These are phyloP conservation scores for Oedothorax gibbosus DNA, from an alignment of 1,140 invertebrate species.

Conservation along the genomic window DNA sequence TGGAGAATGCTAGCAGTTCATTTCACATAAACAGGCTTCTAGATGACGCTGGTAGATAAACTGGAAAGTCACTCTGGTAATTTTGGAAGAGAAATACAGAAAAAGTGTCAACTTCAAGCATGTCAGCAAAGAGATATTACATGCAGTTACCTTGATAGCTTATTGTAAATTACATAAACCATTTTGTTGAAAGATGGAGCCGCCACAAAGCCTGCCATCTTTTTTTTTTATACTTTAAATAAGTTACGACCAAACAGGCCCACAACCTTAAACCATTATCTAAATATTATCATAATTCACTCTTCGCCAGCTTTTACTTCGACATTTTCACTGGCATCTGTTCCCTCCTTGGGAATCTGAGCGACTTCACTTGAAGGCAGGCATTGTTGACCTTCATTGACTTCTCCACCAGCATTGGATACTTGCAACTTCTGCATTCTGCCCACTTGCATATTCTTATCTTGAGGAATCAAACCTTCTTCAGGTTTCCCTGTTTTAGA, in stretches of 20 bases:
- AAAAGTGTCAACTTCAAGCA: constrained; percentile 43
- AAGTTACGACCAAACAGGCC: constrained; percentile 35
- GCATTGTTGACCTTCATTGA: constrained; percentile 21
- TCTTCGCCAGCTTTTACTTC: constrained; percentile 39
- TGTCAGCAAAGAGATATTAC: constrained; percentile 45
- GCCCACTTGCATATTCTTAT: constrained; percentile 40
- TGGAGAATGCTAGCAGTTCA: constrained; percentile 48
- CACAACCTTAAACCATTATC: constrained; percentile 29
- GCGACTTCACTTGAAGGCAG: constrained; percentile 10
- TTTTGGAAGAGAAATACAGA: constrained; percentile 52
- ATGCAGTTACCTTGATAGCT: constrained; percentile 42
- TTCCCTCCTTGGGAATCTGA: background rate
- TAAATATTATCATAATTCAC: constrained; percentile 19
- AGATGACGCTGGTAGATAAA: constrained; percentile 53
- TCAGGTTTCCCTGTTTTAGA: constrained; percentile 46
- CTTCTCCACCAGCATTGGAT: constrained; percentile 20
- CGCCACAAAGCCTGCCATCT: constrained; percentile 31
- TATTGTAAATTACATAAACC: constrained; percentile 47
- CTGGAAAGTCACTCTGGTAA: constrained; percentile 40
- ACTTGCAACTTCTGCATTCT: constrained; percentile 16
- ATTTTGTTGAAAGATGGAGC: constrained; percentile 35
- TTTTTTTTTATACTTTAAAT: constrained; percentile 2
- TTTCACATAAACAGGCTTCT: constrained; percentile 51
- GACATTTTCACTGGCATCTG: constrained; percentile 17
- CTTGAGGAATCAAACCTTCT: constrained; percentile 37